Percentiles rank a stretch among this genome's conserved stretches.
These are phyloP conservation scores for Strigamia maritima DNA, from an alignment of 2,888 invertebrate genomes.

Conservation along the genomic window DNA sequence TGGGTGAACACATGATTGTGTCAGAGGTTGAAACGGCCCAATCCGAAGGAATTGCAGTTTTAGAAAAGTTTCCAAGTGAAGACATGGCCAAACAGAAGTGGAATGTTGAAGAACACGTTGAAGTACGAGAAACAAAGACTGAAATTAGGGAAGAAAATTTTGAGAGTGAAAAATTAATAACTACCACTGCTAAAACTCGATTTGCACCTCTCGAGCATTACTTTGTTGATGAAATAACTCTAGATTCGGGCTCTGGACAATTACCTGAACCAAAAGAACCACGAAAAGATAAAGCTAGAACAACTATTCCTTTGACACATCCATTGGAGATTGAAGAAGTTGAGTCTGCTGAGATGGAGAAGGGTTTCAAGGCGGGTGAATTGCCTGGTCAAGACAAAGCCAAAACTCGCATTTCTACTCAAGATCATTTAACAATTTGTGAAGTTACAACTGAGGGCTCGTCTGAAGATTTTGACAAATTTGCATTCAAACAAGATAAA, in stretches of 20 bases:
- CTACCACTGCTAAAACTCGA: constrained; percentile 42
- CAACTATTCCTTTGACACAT: constrained; percentile 48
- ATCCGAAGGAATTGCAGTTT: constrained; percentile 34
- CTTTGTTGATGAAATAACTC: constrained; percentile 37
- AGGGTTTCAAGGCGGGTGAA: constrained; percentile 44
- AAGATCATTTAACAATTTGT: constrained; percentile 39
- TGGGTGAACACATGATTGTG: constrained; percentile 40
- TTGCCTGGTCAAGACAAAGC: constrained; percentile 42
- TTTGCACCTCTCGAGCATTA: constrained; percentile 38
- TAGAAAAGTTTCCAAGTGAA: constrained; percentile 36
- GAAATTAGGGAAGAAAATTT: constrained; percentile 39
- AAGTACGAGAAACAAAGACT: constrained; percentile 36
- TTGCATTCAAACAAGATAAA: constrained; percentile 33
- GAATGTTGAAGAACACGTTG: constrained; percentile 40
- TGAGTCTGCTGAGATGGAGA: constrained; percentile 51
- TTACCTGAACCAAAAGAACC: constrained; percentile 36
- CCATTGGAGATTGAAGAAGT: constrained; percentile 54
- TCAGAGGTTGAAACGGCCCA: constrained; percentile 37
- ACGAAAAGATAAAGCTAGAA: constrained; percentile 45
- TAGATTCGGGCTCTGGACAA: constrained; percentile 33
- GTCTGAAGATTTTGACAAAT: constrained; percentile 37
- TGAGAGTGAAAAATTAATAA: constrained; percentile 14
- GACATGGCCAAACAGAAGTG: constrained; percentile 37
- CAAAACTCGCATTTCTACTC: constrained; percentile 37
- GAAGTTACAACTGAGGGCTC: constrained; percentile 37